These are phyloP conservation scores for Agapornis canus DNA, from an alignment of 2,797 vertebrate species.

Conservation along the genomic window DNA sequence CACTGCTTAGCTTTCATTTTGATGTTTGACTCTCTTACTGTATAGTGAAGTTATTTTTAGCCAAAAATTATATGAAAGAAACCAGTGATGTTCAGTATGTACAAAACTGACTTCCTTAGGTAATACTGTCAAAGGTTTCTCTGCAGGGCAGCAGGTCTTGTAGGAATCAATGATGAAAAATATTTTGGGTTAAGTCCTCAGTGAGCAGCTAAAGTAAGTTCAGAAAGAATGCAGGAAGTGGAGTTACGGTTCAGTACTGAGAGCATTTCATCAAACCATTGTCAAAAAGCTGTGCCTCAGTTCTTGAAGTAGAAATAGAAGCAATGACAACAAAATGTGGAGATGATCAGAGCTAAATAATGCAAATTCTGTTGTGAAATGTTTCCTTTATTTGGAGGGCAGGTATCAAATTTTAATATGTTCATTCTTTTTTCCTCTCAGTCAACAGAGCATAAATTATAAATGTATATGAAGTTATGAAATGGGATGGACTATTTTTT, in stretches of 20 bases:
- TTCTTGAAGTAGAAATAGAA: slow-evolving; percentile 11
- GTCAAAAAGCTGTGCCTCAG: slow-evolving; percentile 6
- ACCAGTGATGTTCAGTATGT: not conserved
- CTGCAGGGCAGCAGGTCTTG: not conserved
- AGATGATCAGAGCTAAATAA: slow-evolving; percentile 35
- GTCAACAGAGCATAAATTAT: slow-evolving; percentile 50
- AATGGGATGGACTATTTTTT: not conserved
- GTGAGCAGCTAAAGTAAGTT: not conserved
- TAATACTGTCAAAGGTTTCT: not conserved
- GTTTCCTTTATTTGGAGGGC: slow-evolving; percentile 22
- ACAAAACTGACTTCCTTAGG: not conserved
- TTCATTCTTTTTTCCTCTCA: slow-evolving; percentile 46
- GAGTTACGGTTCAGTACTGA: not conserved
- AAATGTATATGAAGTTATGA: slow-evolving; percentile 8
- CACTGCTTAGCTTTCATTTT: not conserved
- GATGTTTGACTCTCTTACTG: not conserved
- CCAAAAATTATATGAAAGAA: not conserved
- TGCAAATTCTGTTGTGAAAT: slow-evolving; percentile 31
- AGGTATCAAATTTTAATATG: slow-evolving; percentile 66
- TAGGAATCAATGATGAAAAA: not conserved
- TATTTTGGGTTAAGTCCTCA: not conserved
- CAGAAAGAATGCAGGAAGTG: not conserved
- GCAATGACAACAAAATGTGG: slow-evolving; percentile 20
- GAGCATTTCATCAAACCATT: not conserved
- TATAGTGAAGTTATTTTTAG: not conserved